Evolutionary conservation across 2,797 vertebrate genomes (phyloP).

Genomic region (Phalanger gymnotis): DNA sequence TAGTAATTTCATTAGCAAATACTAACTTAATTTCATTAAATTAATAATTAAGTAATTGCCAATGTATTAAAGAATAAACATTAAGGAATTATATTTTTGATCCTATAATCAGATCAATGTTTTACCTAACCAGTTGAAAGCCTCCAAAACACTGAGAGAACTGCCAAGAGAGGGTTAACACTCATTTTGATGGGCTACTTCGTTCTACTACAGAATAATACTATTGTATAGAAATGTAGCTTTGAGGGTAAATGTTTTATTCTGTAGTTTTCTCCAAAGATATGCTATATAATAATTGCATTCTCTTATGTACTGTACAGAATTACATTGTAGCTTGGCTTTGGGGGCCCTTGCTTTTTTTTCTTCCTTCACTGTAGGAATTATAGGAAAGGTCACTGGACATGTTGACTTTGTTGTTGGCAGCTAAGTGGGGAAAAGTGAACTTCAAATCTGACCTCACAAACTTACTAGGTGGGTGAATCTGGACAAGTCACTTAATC

Average conservation of each 20-base stretch:
- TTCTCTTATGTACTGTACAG: background rate
- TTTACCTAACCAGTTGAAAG: background rate
- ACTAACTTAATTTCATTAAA: background rate
- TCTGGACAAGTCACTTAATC: background rate
- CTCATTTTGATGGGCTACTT: constrained; percentile 32
- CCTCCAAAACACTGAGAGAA: background rate
- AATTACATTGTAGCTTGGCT: background rate
- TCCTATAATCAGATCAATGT: background rate
- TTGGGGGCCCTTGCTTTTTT: background rate
- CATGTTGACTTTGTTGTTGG: background rate
- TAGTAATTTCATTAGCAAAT: background rate
- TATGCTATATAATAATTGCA: background rate
- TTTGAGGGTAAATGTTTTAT: constrained; percentile 33
- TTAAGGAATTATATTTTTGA: constrained; percentile 17
- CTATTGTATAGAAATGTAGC: constrained; percentile 6
- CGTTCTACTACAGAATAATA: too few relatives aligned
- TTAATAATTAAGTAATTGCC: background rate
- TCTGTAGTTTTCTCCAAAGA: constrained; percentile 20
- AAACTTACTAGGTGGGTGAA: background rate
- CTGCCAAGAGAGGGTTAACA: constrained; percentile 7
- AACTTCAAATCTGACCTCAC: background rate
- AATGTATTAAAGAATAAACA: background rate
- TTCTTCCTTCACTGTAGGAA: background rate
- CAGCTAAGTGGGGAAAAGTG: background rate
- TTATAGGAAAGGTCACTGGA: background rate